These are phyloP conservation scores for Macropis europaea DNA, from an alignment of 2,888 invertebrate species.

Conservation along the genomic window DNA sequence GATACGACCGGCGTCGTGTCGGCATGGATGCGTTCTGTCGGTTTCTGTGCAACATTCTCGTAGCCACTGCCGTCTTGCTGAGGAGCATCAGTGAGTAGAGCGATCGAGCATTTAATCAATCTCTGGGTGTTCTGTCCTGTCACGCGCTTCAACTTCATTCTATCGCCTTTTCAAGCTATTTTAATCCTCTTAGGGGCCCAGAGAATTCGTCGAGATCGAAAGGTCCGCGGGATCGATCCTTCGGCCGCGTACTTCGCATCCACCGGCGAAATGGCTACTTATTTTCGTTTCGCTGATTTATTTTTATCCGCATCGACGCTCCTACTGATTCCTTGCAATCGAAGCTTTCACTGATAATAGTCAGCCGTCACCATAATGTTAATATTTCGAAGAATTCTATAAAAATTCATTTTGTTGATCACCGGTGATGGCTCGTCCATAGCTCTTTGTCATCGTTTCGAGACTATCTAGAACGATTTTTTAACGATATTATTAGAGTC, in stretches of 20 bases:
- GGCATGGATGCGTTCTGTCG: slow-evolving; percentile 72
- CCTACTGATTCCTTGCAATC: too few species aligned
- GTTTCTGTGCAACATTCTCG: slow-evolving; percentile 69
- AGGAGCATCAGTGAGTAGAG: slow-evolving; percentile 73
- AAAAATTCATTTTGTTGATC: too few species aligned
- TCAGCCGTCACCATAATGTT: too few species aligned
- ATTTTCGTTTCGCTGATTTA: slow-evolving; percentile 6
- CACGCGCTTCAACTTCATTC: slow-evolving; percentile 28
- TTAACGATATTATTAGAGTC: slow-evolving; percentile 67
- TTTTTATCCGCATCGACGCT: too few species aligned
- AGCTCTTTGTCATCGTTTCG: slow-evolving; percentile 35
- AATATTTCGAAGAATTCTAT: too few species aligned
- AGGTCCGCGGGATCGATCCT: slow-evolving; percentile 24
- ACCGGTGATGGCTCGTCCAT: slow-evolving; percentile 51
- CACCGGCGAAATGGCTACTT: neutral
- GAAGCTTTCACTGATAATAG: too few species aligned
- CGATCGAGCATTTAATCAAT: slow-evolving; percentile 9
- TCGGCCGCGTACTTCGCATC: neutral
- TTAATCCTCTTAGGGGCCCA: slow-evolving; percentile 44
- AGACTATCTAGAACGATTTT: slow-evolving; percentile 38
- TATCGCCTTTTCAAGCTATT: neutral
- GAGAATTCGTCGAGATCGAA: neutral
- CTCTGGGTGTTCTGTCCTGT: slow-evolving; percentile 24
- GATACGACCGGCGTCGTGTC: slow-evolving; percentile 66
- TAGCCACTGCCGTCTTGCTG: slow-evolving; percentile 67